Evolutionary conservation across 2,888 invertebrate genomes (phyloP).

Genomic region (Cotesia congregata): DNA sequence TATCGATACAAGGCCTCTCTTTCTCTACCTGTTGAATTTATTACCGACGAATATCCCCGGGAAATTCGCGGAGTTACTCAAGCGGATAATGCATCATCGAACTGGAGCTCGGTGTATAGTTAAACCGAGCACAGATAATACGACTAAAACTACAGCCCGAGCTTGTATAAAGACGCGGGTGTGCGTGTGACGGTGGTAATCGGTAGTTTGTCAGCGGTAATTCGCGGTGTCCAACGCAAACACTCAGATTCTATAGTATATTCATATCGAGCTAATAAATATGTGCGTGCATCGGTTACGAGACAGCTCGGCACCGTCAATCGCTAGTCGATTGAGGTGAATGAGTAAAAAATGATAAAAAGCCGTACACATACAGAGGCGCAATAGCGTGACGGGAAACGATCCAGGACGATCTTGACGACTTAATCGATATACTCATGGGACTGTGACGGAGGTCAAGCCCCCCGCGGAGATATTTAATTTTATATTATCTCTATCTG

Average conservation of each 20-base stretch:
- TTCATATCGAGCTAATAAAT: slow-evolving; percentile 17
- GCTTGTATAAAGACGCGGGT: slow-evolving; percentile 21
- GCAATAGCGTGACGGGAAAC: slow-evolving; percentile 43
- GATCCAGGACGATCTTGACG: slow-evolving; percentile 48
- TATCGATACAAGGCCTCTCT: slow-evolving; percentile 7
- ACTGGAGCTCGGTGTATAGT: not conserved
- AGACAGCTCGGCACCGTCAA: slow-evolving; percentile 23
- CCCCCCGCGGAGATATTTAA: not conserved
- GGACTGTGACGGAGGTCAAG: not conserved
- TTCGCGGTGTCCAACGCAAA: slow-evolving; percentile 30
- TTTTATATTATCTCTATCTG: not conserved
- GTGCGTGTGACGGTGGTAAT: slow-evolving; percentile 45
- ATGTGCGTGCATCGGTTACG: slow-evolving; percentile 6
- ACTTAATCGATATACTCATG: slow-evolving; percentile 45
- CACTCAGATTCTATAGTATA: slow-evolving; percentile 23
- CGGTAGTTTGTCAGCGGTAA: slow-evolving; percentile 45
- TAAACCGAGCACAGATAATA: slow-evolving; percentile 15
- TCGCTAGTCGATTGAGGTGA: slow-evolving; percentile 27
- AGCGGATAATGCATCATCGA: slow-evolving; percentile 30
- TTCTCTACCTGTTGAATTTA: slow-evolving; percentile 42
- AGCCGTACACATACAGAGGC: not conserved
- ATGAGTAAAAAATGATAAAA: not conserved
- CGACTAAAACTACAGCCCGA: not conserved
- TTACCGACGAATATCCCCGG: slow-evolving; percentile 39
- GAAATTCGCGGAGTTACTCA: slow-evolving; percentile 42